Evolutionary conservation across 53 echinoderm and acorn worm genomes (phyloP).

Genomic region (Stichopus horrens): DNA sequence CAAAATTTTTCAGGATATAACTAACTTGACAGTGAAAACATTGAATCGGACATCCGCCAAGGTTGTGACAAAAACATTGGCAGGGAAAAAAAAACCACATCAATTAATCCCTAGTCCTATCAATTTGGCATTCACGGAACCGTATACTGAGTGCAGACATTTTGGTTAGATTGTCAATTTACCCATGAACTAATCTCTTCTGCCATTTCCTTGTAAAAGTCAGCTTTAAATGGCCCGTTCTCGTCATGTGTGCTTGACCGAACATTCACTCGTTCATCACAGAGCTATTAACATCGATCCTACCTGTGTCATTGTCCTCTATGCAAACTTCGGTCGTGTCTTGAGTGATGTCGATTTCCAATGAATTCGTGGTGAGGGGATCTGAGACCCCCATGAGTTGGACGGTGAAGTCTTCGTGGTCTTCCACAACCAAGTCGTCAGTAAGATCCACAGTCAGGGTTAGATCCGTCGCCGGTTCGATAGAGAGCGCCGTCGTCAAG

Average conservation of each 20-base stretch:
- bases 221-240: too few species aligned
- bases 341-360: background rate
- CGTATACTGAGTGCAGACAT: too few species aligned
- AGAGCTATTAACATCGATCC: background rate
- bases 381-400: background rate
- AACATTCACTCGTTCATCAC: background rate
- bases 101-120: too few species aligned
- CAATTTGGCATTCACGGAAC: too few species aligned
- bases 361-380: background rate
- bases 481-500: background rate
- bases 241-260: background rate
- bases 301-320: slow-evolving; percentile 3
- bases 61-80: too few species aligned
- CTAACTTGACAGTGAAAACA: too few species aligned
- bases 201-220: too few species aligned
- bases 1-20: too few species aligned
- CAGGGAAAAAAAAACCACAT: too few species aligned
- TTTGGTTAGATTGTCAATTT: too few species aligned
- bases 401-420: background rate
- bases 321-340: background rate
- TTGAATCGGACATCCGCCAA: too few species aligned
- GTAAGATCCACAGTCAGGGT: background rate
- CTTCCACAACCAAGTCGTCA: background rate
- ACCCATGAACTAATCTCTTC: too few species aligned
- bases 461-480: background rate